These are phyloP conservation scores for Ceratothoa steindachneri DNA, from an alignment of 2,888 invertebrate genomes.

Conservation along the genomic window DNA sequence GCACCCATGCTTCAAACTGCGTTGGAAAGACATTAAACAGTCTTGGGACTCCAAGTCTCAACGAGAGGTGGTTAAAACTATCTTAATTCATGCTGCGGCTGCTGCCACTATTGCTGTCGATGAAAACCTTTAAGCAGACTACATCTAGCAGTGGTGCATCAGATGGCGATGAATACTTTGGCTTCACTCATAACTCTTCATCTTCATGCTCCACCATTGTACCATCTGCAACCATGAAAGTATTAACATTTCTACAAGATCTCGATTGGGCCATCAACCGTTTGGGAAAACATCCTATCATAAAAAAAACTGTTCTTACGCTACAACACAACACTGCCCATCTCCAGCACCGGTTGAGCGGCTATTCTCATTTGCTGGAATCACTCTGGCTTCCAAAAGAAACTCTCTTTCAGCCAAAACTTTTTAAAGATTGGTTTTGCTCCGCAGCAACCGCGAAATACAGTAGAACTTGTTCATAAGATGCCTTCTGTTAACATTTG, in stretches of 20 bases:
- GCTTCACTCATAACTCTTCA: too few relatives aligned
- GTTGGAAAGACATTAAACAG: too few relatives aligned
- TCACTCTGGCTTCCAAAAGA: slow-evolving; percentile 7
- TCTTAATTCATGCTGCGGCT: too few relatives aligned
- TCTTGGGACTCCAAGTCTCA: too few relatives aligned
- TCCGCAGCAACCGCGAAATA: slow-evolving; percentile 18
- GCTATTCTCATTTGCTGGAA: background rate
- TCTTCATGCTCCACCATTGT: background rate
- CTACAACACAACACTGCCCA: background rate
- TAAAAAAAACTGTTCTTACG: background rate
- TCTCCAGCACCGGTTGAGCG: background rate
- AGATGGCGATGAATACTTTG: too few relatives aligned
- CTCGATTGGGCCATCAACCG: background rate
- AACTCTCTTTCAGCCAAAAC: slow-evolving; percentile 20
- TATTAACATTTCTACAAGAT: background rate
- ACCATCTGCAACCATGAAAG: background rate
- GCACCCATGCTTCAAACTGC: too few relatives aligned
- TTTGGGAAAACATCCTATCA: background rate
- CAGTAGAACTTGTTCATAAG: slow-evolving; percentile 1
- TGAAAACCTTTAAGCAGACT: too few relatives aligned
- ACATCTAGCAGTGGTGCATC: too few relatives aligned
- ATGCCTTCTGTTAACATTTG: slow-evolving; percentile 8
- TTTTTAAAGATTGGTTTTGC: slow-evolving; percentile 14
- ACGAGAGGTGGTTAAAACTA: too few relatives aligned
- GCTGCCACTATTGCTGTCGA: too few relatives aligned